Evolutionary conservation across 2,888 invertebrate genomes (phyloP).

Genomic region (Cactoblastis cactorum): DNA sequence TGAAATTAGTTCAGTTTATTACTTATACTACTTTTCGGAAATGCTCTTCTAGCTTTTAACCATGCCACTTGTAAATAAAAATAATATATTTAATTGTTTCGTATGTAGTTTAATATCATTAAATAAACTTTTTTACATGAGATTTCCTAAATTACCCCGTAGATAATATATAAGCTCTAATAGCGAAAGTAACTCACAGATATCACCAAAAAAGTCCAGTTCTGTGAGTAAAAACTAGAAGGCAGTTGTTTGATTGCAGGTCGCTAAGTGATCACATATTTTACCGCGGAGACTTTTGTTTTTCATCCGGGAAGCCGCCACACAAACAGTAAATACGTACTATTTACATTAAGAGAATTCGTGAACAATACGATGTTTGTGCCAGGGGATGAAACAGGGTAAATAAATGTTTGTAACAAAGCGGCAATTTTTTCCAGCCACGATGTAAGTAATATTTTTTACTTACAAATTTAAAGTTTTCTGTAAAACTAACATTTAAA

Average conservation of each 20-base stretch:
- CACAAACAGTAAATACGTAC: slow-evolving; percentile 32
- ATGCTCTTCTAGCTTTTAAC: no score
- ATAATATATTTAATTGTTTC: no score
- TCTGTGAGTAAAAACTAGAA: slow-evolving; percentile 52
- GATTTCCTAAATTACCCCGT: no score
- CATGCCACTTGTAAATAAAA: no score
- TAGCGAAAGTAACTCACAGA: slow-evolving; percentile 16
- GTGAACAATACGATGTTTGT: slow-evolving; percentile 15
- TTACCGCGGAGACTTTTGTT: slow-evolving; percentile 57
- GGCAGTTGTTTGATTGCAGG: slow-evolving; percentile 70
- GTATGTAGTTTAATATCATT: no score
- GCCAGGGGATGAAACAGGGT: neutral
- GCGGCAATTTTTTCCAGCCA: slow-evolving; percentile 7
- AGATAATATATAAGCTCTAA: neutral
- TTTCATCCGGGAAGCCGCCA: slow-evolving; percentile 43
- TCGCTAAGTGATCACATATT: slow-evolving; percentile 77
- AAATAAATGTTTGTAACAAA: slow-evolving; percentile 8
- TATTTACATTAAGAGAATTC: slow-evolving; percentile 28
- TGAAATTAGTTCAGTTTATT: no score
- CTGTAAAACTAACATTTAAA: no score
- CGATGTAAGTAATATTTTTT: slow-evolving; percentile 16
- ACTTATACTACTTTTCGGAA: no score
- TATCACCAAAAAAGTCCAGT: slow-evolving; percentile 24
- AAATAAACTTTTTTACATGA: no score
- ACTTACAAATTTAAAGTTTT: no score